Conservation (phyloP, 2,888 invertebrate species). For the Drosophila picticornis region DNA sequence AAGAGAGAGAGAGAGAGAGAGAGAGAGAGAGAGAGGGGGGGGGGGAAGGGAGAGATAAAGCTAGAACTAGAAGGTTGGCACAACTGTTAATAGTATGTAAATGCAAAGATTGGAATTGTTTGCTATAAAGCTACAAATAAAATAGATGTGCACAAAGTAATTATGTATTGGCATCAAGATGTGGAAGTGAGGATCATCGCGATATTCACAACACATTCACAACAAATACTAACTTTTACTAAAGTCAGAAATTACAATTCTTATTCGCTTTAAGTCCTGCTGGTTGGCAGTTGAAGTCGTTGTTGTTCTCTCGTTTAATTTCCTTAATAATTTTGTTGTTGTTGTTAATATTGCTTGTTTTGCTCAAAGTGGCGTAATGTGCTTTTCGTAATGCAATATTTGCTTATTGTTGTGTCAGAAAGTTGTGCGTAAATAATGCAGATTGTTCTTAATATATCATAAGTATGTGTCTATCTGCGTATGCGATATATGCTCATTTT, state of each 20-base stretch:
- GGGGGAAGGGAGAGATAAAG: slow-evolving; percentile 7
- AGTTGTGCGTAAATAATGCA: slow-evolving; percentile 9
- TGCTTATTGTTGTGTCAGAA: slow-evolving; percentile 20
- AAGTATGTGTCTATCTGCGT: slow-evolving; percentile 9
- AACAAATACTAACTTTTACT: slow-evolving; percentile 17
- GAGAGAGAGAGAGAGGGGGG: slow-evolving; percentile 3
- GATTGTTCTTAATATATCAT: slow-evolving; percentile 16
- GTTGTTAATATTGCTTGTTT: slow-evolving; percentile 12
- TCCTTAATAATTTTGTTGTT: not conserved
- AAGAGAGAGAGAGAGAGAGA: not conserved
- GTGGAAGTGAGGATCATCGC: slow-evolving; percentile 14
- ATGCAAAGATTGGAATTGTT: slow-evolving; percentile 57
- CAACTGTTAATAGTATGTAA: slow-evolving; percentile 16
- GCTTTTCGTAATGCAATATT: slow-evolving; percentile 36
- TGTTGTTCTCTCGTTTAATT: not conserved
- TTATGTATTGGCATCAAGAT: not conserved
- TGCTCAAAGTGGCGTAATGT: slow-evolving; percentile 29
- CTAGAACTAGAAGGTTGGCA: not conserved
- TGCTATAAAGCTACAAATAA: slow-evolving; percentile 18
- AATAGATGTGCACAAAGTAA: not conserved
- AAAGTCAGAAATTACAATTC: slow-evolving; percentile 39
- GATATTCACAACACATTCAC: slow-evolving; percentile 28
- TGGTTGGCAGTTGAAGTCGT: slow-evolving; percentile 3
- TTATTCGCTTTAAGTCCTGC: not conserved
- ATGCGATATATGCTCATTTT: slow-evolving; percentile 18